phyloP scores from a whole-genome alignment of 2,113 vertebrate species.

The Trinectes maculatus region DNA sequence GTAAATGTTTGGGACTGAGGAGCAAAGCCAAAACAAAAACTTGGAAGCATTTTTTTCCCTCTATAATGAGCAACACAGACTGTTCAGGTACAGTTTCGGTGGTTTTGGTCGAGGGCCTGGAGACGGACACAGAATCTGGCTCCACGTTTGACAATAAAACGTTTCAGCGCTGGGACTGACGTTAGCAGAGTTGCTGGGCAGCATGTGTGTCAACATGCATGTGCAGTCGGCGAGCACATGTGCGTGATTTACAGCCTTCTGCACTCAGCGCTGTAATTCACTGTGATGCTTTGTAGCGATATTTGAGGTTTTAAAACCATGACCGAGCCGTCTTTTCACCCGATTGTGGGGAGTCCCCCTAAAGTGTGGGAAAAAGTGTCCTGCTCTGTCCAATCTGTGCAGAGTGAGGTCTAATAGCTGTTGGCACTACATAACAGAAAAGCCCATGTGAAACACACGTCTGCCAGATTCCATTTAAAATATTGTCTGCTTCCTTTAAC shows the following conservation, averaged over 20 bases:
- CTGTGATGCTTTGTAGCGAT: slow-evolving; percentile 45
- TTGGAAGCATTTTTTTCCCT: too few relatives aligned
- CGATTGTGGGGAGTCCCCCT: slow-evolving; percentile 45
- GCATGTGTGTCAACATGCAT: slow-evolving; percentile 1
- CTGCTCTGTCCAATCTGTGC: slow-evolving; percentile 20
- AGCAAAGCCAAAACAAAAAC: slow-evolving; percentile 1
- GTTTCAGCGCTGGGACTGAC: too few relatives aligned
- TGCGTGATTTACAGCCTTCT: slow-evolving; percentile 41
- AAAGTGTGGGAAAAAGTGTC: slow-evolving; percentile 58
- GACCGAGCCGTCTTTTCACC: slow-evolving; percentile 29
- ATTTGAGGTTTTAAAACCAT: slow-evolving; percentile 47
- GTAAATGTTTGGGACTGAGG: neutral
- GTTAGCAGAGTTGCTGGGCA: neutral
- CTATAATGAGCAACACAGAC: too few relatives aligned
- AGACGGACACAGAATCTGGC: too few relatives aligned
- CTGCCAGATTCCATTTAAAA: slow-evolving; percentile 53
- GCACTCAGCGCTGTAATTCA: neutral
- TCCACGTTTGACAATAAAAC: neutral
- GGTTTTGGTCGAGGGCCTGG: too few relatives aligned
- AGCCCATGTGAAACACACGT: slow-evolving; percentile 30
- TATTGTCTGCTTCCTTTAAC: slow-evolving; percentile 37
- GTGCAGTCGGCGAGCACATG: neutral
- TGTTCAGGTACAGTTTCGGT: too few relatives aligned
- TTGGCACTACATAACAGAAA: slow-evolving; percentile 54
- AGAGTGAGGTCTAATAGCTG: slow-evolving; percentile 37